phyloP scores from a whole-genome alignment of 2,888 invertebrate genomes.

The Rhingia campestris region DNA sequence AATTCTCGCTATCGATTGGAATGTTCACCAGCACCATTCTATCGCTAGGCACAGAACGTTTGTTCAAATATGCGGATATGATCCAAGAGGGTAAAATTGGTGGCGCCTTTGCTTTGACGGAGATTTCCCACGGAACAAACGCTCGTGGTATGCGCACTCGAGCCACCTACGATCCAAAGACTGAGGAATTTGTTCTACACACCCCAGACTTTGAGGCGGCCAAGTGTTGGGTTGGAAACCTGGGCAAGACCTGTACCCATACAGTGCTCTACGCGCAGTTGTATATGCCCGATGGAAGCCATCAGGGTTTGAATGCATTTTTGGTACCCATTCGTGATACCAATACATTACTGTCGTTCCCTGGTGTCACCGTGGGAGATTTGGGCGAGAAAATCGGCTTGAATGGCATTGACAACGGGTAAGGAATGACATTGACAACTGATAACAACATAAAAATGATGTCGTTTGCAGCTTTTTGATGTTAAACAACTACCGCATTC shows the following conservation, averaged over 20 bases:
- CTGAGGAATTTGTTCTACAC: constrained; percentile 88
- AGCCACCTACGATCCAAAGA: constrained; percentile 90
- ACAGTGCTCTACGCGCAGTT: constrained; percentile 94
- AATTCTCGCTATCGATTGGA: constrained; percentile 86
- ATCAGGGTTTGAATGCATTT: constrained; percentile 94
- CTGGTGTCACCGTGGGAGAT: constrained; percentile 94
- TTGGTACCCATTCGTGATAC: constrained; percentile 93
- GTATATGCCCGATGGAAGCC: constrained; percentile 88
- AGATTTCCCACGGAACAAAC: constrained; percentile 95
- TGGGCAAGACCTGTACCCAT: constrained; percentile 92
- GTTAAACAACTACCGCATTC: constrained; percentile 91
- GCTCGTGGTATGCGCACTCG: constrained; percentile 93
- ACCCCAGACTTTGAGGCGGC: constrained; percentile 90
- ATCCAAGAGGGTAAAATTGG: constrained; percentile 83
- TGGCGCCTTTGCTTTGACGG: constrained; percentile 93
- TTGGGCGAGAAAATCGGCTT: constrained; percentile 96
- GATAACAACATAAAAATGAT: background rate
- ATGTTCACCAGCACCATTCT: constrained; percentile 87
- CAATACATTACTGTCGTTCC: constrained; percentile 87
- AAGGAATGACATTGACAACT: constrained; percentile 24
- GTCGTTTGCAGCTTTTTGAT: constrained; percentile 85
- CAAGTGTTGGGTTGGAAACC: constrained; percentile 89
- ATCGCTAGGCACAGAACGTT: constrained; percentile 87
- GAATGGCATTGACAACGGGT: constrained; percentile 98
- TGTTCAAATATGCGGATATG: constrained; percentile 84